Conservation (phyloP, 1,140 invertebrate species). For the Leucophenga varia region DNA sequence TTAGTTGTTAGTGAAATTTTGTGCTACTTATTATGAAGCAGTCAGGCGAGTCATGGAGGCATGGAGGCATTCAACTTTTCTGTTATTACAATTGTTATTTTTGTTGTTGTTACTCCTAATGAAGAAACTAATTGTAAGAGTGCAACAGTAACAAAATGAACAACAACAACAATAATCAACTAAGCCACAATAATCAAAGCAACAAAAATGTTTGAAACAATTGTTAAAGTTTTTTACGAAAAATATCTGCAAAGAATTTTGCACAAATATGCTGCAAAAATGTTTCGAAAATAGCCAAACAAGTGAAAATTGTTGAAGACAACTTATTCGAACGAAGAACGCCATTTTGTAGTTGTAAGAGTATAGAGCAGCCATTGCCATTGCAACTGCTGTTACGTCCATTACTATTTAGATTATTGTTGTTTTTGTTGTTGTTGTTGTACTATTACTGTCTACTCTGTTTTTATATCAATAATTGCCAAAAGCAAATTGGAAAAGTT, state of each 20-base stretch:
- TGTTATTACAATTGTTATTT: not conserved
- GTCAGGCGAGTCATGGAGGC: no score
- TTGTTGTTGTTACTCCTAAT: slow-evolving; percentile 36
- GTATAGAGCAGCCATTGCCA: no score
- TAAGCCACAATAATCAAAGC: no score
- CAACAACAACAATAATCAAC: slow-evolving; percentile 39
- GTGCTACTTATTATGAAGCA: no score
- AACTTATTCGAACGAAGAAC: no score
- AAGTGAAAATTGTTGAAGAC: not conserved
- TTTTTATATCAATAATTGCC: slow-evolving; percentile 54
- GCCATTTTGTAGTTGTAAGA: no score
- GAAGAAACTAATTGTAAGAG: slow-evolving; percentile 45
- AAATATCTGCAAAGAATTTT: slow-evolving; percentile 43
- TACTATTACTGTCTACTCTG: no score
- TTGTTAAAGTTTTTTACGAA: slow-evolving; percentile 6
- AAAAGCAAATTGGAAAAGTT: slow-evolving; percentile 55
- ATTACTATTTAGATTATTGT: slow-evolving; percentile 27
- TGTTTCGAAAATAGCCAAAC: slow-evolving; percentile 10
- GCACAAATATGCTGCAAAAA: slow-evolving; percentile 50
- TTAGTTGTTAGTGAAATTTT: no score
- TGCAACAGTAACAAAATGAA: slow-evolving; percentile 9
- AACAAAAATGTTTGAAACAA: slow-evolving; percentile 7
- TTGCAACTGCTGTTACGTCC: slow-evolving; percentile 20
- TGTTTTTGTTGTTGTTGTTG: slow-evolving; percentile 20
- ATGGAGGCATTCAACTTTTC: no score